Conservation (phyloP, 2,888 invertebrate species). For the Hedychridium roseum region DNA sequence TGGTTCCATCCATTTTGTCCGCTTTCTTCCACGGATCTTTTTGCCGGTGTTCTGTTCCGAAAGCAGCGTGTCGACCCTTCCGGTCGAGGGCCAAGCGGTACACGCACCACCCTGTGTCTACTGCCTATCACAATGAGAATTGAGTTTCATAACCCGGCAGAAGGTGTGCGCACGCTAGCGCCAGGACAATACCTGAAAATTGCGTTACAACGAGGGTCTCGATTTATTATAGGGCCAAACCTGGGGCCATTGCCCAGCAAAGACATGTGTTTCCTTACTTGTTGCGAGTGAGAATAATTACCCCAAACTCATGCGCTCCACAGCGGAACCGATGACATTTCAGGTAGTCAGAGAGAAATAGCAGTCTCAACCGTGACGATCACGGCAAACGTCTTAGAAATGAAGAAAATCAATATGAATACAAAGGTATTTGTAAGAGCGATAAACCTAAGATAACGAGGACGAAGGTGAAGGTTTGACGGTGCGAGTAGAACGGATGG, state of each 20-base stretch:
- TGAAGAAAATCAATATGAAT: too few relatives aligned
- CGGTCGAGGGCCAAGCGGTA: constrained; percentile 19
- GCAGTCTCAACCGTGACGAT: too few relatives aligned
- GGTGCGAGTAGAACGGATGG: constrained; percentile 30
- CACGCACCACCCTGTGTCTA: constrained; percentile 14
- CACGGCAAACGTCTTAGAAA: background rate
- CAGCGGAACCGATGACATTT: constrained; percentile 6
- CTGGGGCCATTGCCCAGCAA: constrained; percentile 9
- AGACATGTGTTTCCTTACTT: constrained; percentile 56
- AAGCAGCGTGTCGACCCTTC: background rate
- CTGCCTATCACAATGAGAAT: constrained; percentile 48
- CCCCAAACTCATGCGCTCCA: constrained; percentile 19
- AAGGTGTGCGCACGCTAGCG: constrained; percentile 32
- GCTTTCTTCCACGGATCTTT: constrained; percentile 1
- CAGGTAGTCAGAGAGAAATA: constrained; percentile 4
- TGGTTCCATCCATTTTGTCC: constrained; percentile 26
- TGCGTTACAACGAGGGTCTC: constrained; percentile 56
- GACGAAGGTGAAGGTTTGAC: background rate
- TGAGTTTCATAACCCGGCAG: constrained; percentile 55
- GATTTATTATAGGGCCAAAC: constrained; percentile 41
- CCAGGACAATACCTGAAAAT: constrained; percentile 52
- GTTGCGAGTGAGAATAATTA: constrained; percentile 49
- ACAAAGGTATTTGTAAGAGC: background rate
- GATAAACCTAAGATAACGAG: background rate
- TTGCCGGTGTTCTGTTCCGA: too few relatives aligned